phyloP scores from a whole-genome alignment of 2,888 invertebrate species.

The Dolomedes plantarius region DNA sequence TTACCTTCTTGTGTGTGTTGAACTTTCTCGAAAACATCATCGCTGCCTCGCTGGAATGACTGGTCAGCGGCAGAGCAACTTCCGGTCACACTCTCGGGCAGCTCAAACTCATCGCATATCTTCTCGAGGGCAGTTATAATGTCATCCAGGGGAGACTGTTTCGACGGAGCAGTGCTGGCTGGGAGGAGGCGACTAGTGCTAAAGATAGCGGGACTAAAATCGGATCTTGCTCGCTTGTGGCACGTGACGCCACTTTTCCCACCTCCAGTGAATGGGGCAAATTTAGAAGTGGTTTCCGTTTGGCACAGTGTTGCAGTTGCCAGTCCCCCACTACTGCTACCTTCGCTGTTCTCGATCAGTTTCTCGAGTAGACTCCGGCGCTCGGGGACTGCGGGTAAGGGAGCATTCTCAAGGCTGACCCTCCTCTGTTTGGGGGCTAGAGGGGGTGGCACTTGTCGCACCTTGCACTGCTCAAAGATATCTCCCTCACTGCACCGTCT shows the following conservation, averaged over 20 bases:
- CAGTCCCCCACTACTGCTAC: constrained; percentile 22
- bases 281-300: constrained; percentile 47
- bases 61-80: background rate
- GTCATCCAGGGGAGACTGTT: constrained; percentile 67
- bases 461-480: constrained; percentile 28
- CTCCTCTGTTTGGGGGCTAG: constrained; percentile 35
- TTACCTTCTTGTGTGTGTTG: background rate
- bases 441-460: constrained; percentile 15
- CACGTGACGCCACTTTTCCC: constrained; percentile 34
- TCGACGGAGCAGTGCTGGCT: constrained; percentile 15
- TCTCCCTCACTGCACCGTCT: constrained; percentile 56
- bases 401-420: constrained; percentile 36
- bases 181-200: constrained; percentile 33
- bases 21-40: constrained; percentile 46
- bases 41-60: constrained; percentile 9
- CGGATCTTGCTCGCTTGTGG: constrained; percentile 21
- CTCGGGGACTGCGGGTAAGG: constrained; percentile 40
- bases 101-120: constrained; percentile 65
- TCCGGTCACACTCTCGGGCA: constrained; percentile 19
- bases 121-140: constrained; percentile 67
- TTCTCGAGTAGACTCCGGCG: constrained; percentile 20
- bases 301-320: background rate
- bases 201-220: constrained; percentile 63
- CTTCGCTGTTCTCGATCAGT: constrained; percentile 5
- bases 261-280: constrained; percentile 46